These are phyloP conservation scores for Lithodes maja DNA, from an alignment of 2,888 invertebrate species.

Conservation along the genomic window DNA sequence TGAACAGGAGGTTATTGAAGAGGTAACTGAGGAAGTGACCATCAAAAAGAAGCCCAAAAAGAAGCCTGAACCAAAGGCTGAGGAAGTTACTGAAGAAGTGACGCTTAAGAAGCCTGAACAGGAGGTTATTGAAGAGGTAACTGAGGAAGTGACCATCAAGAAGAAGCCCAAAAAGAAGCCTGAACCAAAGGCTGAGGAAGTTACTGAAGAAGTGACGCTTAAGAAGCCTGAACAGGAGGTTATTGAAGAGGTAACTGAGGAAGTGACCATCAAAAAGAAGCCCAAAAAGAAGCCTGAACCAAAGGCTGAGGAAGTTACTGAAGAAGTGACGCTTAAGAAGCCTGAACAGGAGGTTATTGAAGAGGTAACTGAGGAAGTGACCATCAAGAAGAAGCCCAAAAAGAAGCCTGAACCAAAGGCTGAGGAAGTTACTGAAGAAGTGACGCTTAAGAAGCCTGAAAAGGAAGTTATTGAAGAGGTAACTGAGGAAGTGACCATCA, in stretches of 20 bases:
- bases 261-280: conserved; percentile 13
- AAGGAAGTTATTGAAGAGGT: conserved; percentile 73
- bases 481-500: conserved; percentile 74
- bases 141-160: conserved; percentile 71
- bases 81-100: conserved; percentile 72
- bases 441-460: conserved; percentile 72
- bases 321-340: conserved; percentile 72
- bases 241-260: conserved; percentile 71
- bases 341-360: conserved; percentile 71
- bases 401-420: conserved; percentile 83
- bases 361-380: conserved; percentile 73
- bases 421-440: conserved; percentile 50
- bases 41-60: conserved; percentile 53
- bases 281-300: conserved; percentile 44
- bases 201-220: conserved; percentile 74
- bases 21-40: conserved; percentile 46
- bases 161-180: conserved; percentile 44
- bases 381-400: conserved; percentile 83
- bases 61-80: conserved; percentile 53
- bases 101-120: conserved; percentile 72
- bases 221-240: conserved; percentile 24
- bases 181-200: conserved; percentile 70
- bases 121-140: conserved; percentile 70
- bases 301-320: conserved; percentile 75
- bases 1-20: conserved; percentile 77